These are phyloP conservation scores for Vireo altiloquus DNA, from an alignment of 2,113 vertebrate species.

Conservation along the genomic window DNA sequence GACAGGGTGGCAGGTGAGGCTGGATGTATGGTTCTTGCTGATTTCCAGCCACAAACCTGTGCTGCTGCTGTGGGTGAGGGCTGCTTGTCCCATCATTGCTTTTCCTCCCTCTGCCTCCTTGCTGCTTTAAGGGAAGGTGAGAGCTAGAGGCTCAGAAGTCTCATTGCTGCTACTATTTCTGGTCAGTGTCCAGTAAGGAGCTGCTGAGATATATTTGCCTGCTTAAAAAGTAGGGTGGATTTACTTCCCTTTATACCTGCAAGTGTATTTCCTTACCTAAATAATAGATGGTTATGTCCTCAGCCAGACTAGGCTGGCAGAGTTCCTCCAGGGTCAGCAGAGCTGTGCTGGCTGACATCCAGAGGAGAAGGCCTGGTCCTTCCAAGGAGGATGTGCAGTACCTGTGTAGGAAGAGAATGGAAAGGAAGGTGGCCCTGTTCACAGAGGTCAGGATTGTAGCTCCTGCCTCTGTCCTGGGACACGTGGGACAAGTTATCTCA, in stretches of 20 bases:
- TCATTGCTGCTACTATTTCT: neutral
- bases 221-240: neutral
- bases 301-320: neutral
- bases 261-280: constrained; percentile 29
- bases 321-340: constrained; percentile 24
- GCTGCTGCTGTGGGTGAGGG: accelerated
- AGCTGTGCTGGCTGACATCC: neutral
- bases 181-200: neutral
- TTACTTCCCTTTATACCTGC: constrained; percentile 19
- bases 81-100: neutral
- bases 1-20: neutral
- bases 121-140: neutral
- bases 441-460: neutral
- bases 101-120: neutral
- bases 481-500: neutral
- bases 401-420: neutral
- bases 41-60: neutral
- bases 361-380: neutral
- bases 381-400: neutral
- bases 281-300: constrained; percentile 24
- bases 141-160: neutral
- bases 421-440: neutral
- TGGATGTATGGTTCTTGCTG: neutral
- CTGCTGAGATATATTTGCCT: constrained; percentile 1
- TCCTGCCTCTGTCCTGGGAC: neutral